phyloP scores from a whole-genome alignment of 1,140 invertebrate genomes.

The Oedothorax gibbosus region DNA sequence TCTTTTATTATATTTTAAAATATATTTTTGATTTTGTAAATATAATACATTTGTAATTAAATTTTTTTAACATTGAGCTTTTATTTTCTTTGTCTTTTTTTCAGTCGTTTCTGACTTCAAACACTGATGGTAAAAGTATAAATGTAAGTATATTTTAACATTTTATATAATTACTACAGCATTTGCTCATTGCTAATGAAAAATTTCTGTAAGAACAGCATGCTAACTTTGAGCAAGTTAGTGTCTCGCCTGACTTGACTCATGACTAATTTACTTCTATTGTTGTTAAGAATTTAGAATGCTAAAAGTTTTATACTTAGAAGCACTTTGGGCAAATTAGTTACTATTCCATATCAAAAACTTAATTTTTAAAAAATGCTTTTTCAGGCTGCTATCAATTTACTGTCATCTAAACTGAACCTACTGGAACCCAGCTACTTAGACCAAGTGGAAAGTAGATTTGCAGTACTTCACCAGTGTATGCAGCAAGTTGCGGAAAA shows the following conservation, averaged over 20 bases:
- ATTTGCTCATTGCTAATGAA: too few relatives aligned
- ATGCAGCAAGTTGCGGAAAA: conserved; percentile 82
- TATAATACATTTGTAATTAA: background rate
- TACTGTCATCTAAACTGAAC: conserved; percentile 80
- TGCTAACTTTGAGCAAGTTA: too few relatives aligned
- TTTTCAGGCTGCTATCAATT: conserved; percentile 77
- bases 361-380: background rate
- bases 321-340: too few relatives aligned
- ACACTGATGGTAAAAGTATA: conserved; percentile 63
- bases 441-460: conserved; percentile 83
- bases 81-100: conserved; percentile 12
- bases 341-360: too few relatives aligned
- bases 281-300: too few relatives aligned
- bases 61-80: background rate
- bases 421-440: conserved; percentile 84
- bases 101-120: conserved; percentile 60
- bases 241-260: too few relatives aligned
- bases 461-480: conserved; percentile 79
- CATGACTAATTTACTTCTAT: too few relatives aligned
- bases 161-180: background rate
- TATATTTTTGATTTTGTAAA: background rate
- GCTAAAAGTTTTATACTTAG: too few relatives aligned
- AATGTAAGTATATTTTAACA: conserved; percentile 41
- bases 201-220: too few relatives aligned
- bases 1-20: background rate